Conservation (phyloP, 2,797 vertebrate species). For the Sarcophilus harrisii region DNA sequence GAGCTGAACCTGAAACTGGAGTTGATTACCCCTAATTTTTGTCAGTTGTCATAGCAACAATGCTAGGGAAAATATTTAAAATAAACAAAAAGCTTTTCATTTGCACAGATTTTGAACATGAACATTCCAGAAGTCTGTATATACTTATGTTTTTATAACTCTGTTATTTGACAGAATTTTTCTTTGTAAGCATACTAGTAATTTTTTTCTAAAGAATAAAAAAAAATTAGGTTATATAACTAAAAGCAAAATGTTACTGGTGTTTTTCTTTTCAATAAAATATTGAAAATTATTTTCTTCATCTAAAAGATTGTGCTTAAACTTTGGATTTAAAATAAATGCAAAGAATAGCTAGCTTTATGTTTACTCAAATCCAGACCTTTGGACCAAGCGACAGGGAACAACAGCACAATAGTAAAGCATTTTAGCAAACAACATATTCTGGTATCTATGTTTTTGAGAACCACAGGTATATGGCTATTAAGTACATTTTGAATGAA, state of each 20-base stretch:
- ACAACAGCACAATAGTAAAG: neutral
- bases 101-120: constrained; percentile 33
- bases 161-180: constrained; percentile 43
- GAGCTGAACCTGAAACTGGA: constrained; percentile 58
- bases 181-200: constrained; percentile 31
- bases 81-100: constrained; percentile 46
- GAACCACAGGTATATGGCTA: neutral
- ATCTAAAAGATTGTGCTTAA: neutral
- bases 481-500: neutral
- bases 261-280: constrained; percentile 42
- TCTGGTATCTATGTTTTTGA: neutral
- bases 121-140: constrained; percentile 62
- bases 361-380: neutral
- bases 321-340: constrained; percentile 27
- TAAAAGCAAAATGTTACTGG: constrained; percentile 29
- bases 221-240: constrained; percentile 22
- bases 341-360: neutral
- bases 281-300: constrained; percentile 9
- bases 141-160: constrained; percentile 35
- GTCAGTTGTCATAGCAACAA: constrained; percentile 51
- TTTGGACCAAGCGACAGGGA: neutral
- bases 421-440: neutral
- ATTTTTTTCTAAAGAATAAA: constrained; percentile 32
- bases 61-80: constrained; percentile 40
- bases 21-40: constrained; percentile 30